Evolutionary conservation across 1,140 invertebrate species (phyloP), one percentile per base, ranked within the genome.

Genomic region (Aphelenchoides fujianensis): DNA sequence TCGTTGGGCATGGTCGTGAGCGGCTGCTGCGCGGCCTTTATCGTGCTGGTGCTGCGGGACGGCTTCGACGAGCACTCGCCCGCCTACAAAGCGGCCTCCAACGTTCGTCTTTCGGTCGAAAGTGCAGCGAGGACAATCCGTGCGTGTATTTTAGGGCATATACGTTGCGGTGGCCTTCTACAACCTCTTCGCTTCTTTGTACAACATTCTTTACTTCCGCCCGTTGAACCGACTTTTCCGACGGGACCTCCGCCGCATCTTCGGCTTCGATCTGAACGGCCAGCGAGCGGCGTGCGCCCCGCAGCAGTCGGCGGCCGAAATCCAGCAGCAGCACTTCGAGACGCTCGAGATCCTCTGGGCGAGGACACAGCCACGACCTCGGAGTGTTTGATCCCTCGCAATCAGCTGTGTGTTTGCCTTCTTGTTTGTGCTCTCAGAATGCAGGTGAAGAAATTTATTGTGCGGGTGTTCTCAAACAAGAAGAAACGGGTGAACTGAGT

Each of bases 31-130:
- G 28, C 19, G 5, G 23, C 23, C 23, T 59, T 59, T 23, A 5
- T 19, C 12, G 5, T 59, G 28, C 27, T 59, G 5, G 23, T 59
- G 5, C 19, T 59, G 23, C 7, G 5, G 55, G 19, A 59, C 55
- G 55, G 55, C 5, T 59, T 7, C 19, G 34, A 59, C 55, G 55
- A 59, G 55, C 55, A 59, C 55, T 30, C 12, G 12, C 5, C 55
- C 34, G 28, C 55, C 5, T 59, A 59, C 34, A 59, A 59, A 59
- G 55, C 55, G 55, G 55, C 55, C 5, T 27, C 55, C 28, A 59
- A 59, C 19, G 55, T 59, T 16, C 28, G 55, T 59, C n/a, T n/a
- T n/a, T n/a, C 7, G 5, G 12, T 59, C 19, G 5, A 19, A 59
- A 5, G 5, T 30, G 28, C 19, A 7, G 28, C 28, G 34, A 59